Evolutionary conservation across 2,797 vertebrate genomes (phyloP).

Genomic region (Clangula hyemalis): DNA sequence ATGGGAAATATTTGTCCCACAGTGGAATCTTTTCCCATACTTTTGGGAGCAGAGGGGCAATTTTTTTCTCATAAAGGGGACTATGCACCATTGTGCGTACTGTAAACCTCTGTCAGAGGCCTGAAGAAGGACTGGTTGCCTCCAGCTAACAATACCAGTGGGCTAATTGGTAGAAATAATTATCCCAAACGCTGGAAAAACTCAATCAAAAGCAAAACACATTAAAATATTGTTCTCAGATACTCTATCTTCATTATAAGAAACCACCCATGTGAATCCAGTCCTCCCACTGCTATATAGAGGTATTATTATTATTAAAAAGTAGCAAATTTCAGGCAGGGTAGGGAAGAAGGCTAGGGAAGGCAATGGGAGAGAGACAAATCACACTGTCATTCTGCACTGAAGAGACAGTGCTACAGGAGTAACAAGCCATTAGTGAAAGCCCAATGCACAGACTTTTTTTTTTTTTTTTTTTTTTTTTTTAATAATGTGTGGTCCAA

Average conservation of each 20-base stretch:
- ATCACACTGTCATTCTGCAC: slow-evolving; percentile 29
- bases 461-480: background rate
- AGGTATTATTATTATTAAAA: slow-evolving; percentile 54
- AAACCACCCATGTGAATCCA: slow-evolving; percentile 59
- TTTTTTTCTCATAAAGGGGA: slow-evolving; percentile 65
- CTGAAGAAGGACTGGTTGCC: slow-evolving; percentile 46
- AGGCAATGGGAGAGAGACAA: slow-evolving; percentile 37
- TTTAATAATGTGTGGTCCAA: slow-evolving; percentile 60
- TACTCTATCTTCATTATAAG: slow-evolving; percentile 63
- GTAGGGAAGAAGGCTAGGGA: background rate
- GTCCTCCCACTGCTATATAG: slow-evolving; percentile 14
- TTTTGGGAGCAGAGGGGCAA: slow-evolving; percentile 51
- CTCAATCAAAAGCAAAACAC: slow-evolving; percentile 65
- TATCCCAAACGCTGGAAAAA: slow-evolving; percentile 65
- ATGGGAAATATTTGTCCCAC: slow-evolving; percentile 58
- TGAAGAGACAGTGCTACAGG: slow-evolving; percentile 34
- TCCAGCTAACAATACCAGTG: slow-evolving; percentile 60
- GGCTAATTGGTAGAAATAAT: slow-evolving; percentile 75
- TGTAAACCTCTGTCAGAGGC: slow-evolving; percentile 63
- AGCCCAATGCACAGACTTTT: slow-evolving; percentile 14
- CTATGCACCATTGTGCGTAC: slow-evolving; percentile 57
- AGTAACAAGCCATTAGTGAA: slow-evolving; percentile 56
- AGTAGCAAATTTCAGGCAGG: background rate
- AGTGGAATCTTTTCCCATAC: slow-evolving; percentile 13
- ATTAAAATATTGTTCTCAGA: slow-evolving; percentile 68